Base-by-base conservation (phyloP, 2,888 invertebrate genomes). In the Crossocerus cetratus region DNA sequence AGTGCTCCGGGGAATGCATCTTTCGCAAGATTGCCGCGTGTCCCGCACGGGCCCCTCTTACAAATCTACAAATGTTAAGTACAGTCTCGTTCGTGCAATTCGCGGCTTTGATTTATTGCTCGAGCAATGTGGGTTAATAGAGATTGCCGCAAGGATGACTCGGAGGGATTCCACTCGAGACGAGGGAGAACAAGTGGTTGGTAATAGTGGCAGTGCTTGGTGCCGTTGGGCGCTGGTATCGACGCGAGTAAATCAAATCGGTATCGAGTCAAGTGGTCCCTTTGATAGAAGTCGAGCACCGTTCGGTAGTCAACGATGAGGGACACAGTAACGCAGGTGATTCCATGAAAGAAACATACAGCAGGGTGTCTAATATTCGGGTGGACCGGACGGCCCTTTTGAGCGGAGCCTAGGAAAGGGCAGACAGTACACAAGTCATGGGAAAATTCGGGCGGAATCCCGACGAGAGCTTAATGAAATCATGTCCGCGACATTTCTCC, bases 401-500 rank as follows among this genome's bases (percentile, higher is more conserved):
- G 54, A 49, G 45, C 22, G 61, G 44, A 21, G 61, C 22, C 49
- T 43, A 60, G 56, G 56, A 57, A 20, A 44, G 63, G 16, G 20
- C 13, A 18, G 43, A 14, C 18, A 62, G 22, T 43, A 23, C 22
- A 42, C 16, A 32, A 22, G 16, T 71, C 78, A 76, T 73, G 82
- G 77, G 77, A 78, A 78, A 32, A 60, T 55, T 11, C 57, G 20
- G 22, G 20, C 32, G 13, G 43, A 32, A n/a, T 11, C n/a, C 11
- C 11, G 63, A 69, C 63, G 72, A 72, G 74, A 43, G 57, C 49
- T 83, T 87, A 84, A 88, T 87, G 84, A 87, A 89, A 88, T 88
- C 86, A 81, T 84, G 84, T 86, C 80, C 88, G 80, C 79, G 76
- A 86, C 86, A 82, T 84, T 88, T 84, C 84, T 83, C 81, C 81